Evolutionary conservation across 1,140 invertebrate genomes (phyloP), one percentile per base, ranked within the genome.

Genomic region (Papilio machaon): DNA sequence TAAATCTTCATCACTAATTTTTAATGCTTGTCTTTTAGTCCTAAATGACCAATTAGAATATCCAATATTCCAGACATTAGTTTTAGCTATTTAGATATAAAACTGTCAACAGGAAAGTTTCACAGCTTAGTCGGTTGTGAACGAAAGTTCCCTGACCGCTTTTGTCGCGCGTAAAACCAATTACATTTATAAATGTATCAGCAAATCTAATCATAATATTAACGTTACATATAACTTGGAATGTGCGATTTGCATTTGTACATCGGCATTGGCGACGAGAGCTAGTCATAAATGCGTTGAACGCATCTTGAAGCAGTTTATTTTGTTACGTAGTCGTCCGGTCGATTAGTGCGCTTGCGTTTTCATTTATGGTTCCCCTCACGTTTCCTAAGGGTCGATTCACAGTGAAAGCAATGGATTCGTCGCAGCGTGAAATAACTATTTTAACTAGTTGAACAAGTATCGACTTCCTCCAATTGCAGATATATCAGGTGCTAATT

Each of bases 221-320:
- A 35, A 70, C 4, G 30, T 70, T 35, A 70, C 30, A 70, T 70
- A 38, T 70, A 70, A 70, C 64, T 70, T 38, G 64, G 64, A 70
- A 70, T 70, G 30, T 70, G 30, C 64, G 30, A 70, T 35, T 23
- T 19, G 19, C n/a, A 8, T 38, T 38, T 35, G 19, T 47, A 47
- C 73, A 73, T 19, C n/a, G 73, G n/a, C 38, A 46, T 73, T 11
- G 70, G 17, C 73, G 73, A 73, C 43, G 73, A 73, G 43, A 43
- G 81, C 80, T 87, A 89, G 90, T 88, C 91, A 87, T 84, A 81
- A 87, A 85, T 89, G 86, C 88, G 81, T 85, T 83, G 30, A 70
- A 70, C 64, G 85, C 82, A 85, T 86, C 84, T 86, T 85, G 74
- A 49, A 81, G 82, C 82, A 76, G 82, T 82, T 83, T 74, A 83